Base-by-base conservation (phyloP, 2,797 vertebrate species). In the Aythya fuligula region DNA sequence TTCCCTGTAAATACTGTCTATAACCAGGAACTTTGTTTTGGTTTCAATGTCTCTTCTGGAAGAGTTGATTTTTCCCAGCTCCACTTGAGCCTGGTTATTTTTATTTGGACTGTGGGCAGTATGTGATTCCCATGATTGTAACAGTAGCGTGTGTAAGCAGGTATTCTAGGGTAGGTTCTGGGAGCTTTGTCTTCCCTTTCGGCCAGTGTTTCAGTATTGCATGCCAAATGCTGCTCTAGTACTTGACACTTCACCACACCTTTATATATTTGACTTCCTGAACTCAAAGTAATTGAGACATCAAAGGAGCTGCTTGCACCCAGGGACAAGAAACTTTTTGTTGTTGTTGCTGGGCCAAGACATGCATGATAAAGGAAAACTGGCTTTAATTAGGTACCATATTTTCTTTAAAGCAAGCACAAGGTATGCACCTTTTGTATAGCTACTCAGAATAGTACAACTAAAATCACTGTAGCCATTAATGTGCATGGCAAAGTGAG, bases 251-350 rank as follows among this genome's bases (percentile, higher is more conserved):
- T 91, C n/a, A 24, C 65, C 85, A 62, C 65, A 89, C 56, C 71
- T 93, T 62, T 82, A 18, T 75, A 8, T 51, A 69, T 60, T 47
- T 75, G 82, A 76, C 76, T 84, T 96, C 62, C 67, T 84, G 87
- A 87, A 75, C 71, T 87, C 64, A 41, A 17, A 86, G 70, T 54
- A 76, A 53, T 62, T 51, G 90, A 83, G 75, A 58, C 47, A 69
- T 87, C 72, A 22, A 8, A 93, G 74, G 69, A 71, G 21, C 20
- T 65, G 4, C 64, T 57, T 80, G 71, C 41, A 70, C 53, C 43
- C 58, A 57, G 32, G 11, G 17, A 51, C 69, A 54, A 69, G 47
- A 36, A 85, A 34, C 60, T 78, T 18, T 41, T 84, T 58, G 4
- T 7, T 27, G 27, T 28, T 58, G 14, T 60, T 80, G 32, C 64